Percentiles rank a stretch among this genome's conserved stretches.
Conservation (phyloP, 1,140 invertebrate genomes). For the Orussus abietinus region DNA sequence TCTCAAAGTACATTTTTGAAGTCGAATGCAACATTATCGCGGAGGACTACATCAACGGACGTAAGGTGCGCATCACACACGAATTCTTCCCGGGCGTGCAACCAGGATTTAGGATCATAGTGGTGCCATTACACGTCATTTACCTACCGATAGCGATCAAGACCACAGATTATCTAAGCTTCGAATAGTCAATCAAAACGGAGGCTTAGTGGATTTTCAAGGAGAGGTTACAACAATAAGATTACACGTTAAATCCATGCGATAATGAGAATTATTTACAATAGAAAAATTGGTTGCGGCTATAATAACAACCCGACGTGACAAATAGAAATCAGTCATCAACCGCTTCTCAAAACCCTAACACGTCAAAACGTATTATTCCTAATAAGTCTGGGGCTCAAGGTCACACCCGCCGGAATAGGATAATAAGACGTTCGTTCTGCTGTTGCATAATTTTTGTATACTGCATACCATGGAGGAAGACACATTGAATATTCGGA, state of each 20-base stretch:
- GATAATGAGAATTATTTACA: slow-evolving; percentile 12
- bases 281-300: not conserved
- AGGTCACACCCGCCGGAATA: slow-evolving; percentile 4
- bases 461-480: slow-evolving; percentile 12
- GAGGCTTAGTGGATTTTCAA: slow-evolving; percentile 19
- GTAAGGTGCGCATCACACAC: too few species aligned
- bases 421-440: slow-evolving; percentile 3
- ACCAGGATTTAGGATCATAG: too few species aligned
- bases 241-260: slow-evolving; percentile 19
- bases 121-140: too few species aligned
- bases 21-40: too few species aligned
- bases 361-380: slow-evolving; percentile 19
- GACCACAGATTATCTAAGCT: slow-evolving; percentile 2
- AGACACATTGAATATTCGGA: slow-evolving; percentile 24
- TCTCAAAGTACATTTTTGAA: too few species aligned
- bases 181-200: slow-evolving; percentile 4
- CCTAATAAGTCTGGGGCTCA: slow-evolving; percentile 19
- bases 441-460: slow-evolving; percentile 2
- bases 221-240: slow-evolving; percentile 27
- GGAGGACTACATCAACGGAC: too few species aligned
- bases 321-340: slow-evolving; percentile 14
- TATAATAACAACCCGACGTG: slow-evolving; percentile 3
- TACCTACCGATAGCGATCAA: not conserved
- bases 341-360: slow-evolving; percentile 8
- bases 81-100: too few species aligned